These are phyloP conservation scores for Sinodicranocentrus sp. DNA, from an alignment of 2,888 invertebrate genomes.

Conservation along the genomic window DNA sequence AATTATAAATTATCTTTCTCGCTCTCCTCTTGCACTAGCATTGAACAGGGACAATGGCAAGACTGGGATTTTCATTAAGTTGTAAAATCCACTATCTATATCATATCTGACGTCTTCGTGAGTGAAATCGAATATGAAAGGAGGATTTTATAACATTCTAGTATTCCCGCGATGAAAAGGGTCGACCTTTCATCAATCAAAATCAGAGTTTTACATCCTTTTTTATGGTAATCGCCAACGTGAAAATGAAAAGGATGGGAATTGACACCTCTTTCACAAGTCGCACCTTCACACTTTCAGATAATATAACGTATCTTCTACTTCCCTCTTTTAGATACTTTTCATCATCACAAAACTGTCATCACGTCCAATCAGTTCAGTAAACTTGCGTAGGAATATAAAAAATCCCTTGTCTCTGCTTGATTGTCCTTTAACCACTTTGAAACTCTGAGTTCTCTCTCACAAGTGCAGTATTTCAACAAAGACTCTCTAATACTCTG, in stretches of 20 bases:
- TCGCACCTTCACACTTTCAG: neutral
- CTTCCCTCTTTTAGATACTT: no score
- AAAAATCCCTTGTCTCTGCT: slow-evolving; percentile 7
- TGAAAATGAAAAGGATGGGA: neutral
- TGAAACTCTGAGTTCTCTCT: no score
- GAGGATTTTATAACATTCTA: slow-evolving; percentile 14
- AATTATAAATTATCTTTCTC: no score
- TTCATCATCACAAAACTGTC: slow-evolving; percentile 17
- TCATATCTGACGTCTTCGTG: slow-evolving; percentile 7
- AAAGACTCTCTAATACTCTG: no score
- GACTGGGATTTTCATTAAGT: slow-evolving; percentile 13
- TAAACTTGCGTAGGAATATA: slow-evolving; percentile 23
- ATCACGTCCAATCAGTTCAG: slow-evolving; percentile 39
- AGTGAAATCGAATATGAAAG: slow-evolving; percentile 40
- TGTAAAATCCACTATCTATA: slow-evolving; percentile 15
- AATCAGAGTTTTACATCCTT: slow-evolving; percentile 21
- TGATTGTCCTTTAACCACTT: neutral
- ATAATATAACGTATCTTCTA: no score
- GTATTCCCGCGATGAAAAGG: slow-evolving; percentile 19
- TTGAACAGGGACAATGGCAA: neutral
- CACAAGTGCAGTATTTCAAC: no score
- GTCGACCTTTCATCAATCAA: slow-evolving; percentile 53
- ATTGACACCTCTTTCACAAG: neutral
- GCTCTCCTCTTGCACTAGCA: slow-evolving; percentile 11
- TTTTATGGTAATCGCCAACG: neutral